Base-by-base conservation (phyloP, 2,797 vertebrate species). In the Aplochiton taeniatus region DNA sequence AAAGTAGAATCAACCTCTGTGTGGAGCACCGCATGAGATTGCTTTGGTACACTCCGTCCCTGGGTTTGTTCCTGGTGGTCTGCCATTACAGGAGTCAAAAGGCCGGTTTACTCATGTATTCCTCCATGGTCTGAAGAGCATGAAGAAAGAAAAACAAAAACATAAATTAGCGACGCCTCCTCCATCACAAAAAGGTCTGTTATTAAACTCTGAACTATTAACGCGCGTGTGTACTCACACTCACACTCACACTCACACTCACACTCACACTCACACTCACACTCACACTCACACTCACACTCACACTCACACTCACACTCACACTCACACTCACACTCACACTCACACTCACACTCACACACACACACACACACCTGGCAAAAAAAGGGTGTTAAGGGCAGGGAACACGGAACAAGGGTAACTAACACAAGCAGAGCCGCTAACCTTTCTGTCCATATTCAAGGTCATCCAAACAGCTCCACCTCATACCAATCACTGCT, bases 41-140 rank as follows among this genome's bases (percentile, higher is more conserved):
- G 31, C 60, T 70, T 17, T 73, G 76, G 58, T 70, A 72, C 70
- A 56, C 48, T 46, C 51, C 47, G n/a, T 53, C 67, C 58, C 61
- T 17, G 42, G 8, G 7, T 49, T 72, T 66, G 18, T 68, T 68
- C 61, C 44, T 4, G 56, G 8, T 54, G 54, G 64, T 69, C 12
- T 9, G 49, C n/a, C 49, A 31, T 12, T 17, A 68, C 56, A 64
- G 9, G 1, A 56, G 65, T 93, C 92, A 98, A 91, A 98, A 98
- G 0, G 96, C 92, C 68, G 96, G 96, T 66, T 98, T 98, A 90
- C 91, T 96, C 96, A 98, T 96, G 77, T 98, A 98, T 85, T 98
- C 96, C 85, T 96, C 96, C 93, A 98, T 93, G 5, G 96, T 98
- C 96, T 98, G 79, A 59, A 72, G 55, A 75, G 77, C 41, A 64